These are phyloP conservation scores for Stigmatopora nigra DNA, from an alignment of 2,113 vertebrate species.

Conservation along the genomic window DNA sequence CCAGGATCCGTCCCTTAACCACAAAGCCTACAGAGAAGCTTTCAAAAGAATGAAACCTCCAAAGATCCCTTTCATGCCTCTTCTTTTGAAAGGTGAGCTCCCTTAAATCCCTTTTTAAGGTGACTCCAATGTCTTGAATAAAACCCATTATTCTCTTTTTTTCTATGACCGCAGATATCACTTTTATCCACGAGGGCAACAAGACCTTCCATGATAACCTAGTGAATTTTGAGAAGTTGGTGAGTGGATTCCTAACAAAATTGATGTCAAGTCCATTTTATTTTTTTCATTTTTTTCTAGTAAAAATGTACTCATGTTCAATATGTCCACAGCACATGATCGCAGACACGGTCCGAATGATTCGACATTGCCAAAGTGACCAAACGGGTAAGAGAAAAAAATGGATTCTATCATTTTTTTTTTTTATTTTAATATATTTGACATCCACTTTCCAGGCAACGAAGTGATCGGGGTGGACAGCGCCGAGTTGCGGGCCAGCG, in stretches of 20 bases:
- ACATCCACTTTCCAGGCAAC: constrained; percentile 66
- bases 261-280: no score
- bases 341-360: constrained; percentile 89
- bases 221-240: constrained; percentile 99
- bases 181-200: constrained; percentile 98
- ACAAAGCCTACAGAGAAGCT: constrained; percentile 95
- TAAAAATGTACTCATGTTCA: not conserved
- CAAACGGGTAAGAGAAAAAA: constrained; percentile 74
- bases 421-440: not conserved
- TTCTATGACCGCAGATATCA: constrained; percentile 80
- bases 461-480: constrained; percentile 83
- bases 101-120: no score
- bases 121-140: not conserved
- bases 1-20: constrained; percentile 96
- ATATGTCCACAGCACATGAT: constrained; percentile 82
- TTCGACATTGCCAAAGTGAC: constrained; percentile 91
- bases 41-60: constrained; percentile 98
- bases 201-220: constrained; percentile 98
- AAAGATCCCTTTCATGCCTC: constrained; percentile 97
- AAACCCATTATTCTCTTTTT: not conserved
- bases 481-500: constrained; percentile 79
- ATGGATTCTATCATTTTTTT: not conserved
- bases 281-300: no score
- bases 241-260: constrained; percentile 56
- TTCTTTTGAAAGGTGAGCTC: constrained; percentile 87